Evolutionary conservation across 30 jellyfish, hydroid and myxozoan species (phyloP), one percentile per base, ranked within the genome.

Genomic region (Cassiopea xamachana): DNA sequence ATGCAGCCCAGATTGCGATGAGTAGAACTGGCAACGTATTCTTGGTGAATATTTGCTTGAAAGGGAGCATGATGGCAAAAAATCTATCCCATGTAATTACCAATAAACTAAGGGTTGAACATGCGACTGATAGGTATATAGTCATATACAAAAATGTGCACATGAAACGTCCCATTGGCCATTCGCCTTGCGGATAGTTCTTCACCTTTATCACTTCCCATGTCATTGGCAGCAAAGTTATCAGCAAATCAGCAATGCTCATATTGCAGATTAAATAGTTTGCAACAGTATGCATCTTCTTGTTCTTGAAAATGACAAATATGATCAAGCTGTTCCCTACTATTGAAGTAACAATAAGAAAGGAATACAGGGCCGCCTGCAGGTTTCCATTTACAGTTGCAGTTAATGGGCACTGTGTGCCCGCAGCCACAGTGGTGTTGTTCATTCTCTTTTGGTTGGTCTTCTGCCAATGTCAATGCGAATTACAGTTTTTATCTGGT

Each of bases 101-200:
- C 10, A 80, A 17, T 17, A 94, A 90, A 48, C 94, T 85, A 69
- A 94, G 84, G 9, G 90, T 83, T 45, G 98, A 73, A 43, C 96
- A 83, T 13, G 98, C 94, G 18, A 94, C 98, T 0, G 98, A 94
- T 16, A 90, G 49, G 75, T 94, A 94, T 14, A 79, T 89, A 51
- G 92, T 50, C 89, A 85, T 84, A 83, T 80, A 73, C 43, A 86
- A 51, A 67, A 83, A 85, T 4, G 92, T 48, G 77, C 98, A 94
- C 96, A 94, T 85, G 58, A 90, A 89, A 6, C 77, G 60, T 1
- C 97, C 98, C 89, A 89, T 58, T 15, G 96, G 93, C 98, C 98
- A 94, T 7, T 47, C 75, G 6, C 97, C 97, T 44, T 79, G 62
- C 5, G 93, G 80, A 51, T 48, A 94, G 17, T 83, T 77, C 46